Percentiles rank a stretch among this genome's conserved stretches.
phyloP scores from a whole-genome alignment of 1,140 invertebrate genomes.

The Adoxophyes honmai region DNA sequence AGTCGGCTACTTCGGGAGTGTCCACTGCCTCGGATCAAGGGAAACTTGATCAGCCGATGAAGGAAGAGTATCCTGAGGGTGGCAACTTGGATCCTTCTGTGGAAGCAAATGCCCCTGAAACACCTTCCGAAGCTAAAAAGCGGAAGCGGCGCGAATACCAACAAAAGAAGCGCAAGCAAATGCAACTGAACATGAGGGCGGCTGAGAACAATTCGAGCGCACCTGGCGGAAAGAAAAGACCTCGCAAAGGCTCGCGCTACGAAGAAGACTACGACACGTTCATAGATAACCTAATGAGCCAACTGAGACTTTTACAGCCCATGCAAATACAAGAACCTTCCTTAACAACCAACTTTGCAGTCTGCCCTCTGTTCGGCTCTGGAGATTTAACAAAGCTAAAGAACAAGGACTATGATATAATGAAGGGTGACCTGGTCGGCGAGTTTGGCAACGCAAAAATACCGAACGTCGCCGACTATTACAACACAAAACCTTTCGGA shows the following conservation, averaged over 20 bases:
- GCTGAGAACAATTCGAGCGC: conserved; percentile 82
- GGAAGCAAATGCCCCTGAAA: conserved; percentile 76
- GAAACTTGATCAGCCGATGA: conserved; percentile 76
- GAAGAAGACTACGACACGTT: conserved; percentile 95
- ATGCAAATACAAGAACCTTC: conserved; percentile 93
- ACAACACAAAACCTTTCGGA: conserved; percentile 90
- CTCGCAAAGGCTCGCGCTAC: conserved; percentile 88
- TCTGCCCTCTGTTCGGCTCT: conserved; percentile 88
- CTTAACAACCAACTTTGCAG: conserved; percentile 88
- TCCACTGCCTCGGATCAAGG: conserved; percentile 79
- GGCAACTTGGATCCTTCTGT: conserved; percentile 54
- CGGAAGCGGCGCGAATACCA: conserved; percentile 89
- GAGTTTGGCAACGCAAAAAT: conserved; percentile 85
- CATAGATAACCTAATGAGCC: conserved; percentile 91
- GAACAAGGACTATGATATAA: conserved; percentile 82
- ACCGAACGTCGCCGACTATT: conserved; percentile 85
- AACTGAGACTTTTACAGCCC: conserved; percentile 88
- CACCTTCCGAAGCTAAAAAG: conserved; percentile 84
- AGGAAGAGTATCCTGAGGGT: conserved; percentile 77
- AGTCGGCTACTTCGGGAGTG: conserved; percentile 75
- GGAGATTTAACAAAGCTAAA: conserved; percentile 87
- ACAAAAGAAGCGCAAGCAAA: conserved; percentile 87
- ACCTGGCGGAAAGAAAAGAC: conserved; percentile 84
- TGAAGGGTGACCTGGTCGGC: conserved; percentile 87
- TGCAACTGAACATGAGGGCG: conserved; percentile 76